Conservation (phyloP, 2,888 invertebrate species). For the Cryptus armator region DNA sequence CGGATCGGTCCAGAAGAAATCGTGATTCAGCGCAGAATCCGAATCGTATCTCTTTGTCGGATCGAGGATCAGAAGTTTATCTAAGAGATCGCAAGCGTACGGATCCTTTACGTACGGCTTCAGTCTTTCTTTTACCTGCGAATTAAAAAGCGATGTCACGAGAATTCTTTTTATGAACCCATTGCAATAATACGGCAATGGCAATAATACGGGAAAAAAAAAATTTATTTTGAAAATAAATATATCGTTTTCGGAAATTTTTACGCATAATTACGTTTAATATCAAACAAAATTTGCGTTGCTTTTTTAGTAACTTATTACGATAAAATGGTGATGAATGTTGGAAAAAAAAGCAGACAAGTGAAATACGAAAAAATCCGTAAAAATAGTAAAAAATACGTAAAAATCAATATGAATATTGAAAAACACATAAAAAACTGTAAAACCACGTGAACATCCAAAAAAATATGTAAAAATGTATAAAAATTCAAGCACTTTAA, state of each 20-base stretch:
- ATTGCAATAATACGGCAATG: not conserved
- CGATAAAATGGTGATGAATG: too few species aligned
- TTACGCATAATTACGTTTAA: too few species aligned
- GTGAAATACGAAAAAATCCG: too few species aligned
- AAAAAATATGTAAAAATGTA: conserved; percentile 9
- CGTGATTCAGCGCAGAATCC: conserved; percentile 97
- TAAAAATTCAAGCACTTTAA: not conserved
- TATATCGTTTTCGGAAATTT: too few species aligned
- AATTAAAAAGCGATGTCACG: conserved; percentile 59
- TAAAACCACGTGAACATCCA: not conserved
- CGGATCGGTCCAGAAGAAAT: conserved; percentile 99
- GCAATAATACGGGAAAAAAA: not conserved
- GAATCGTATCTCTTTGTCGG: conserved; percentile 95
- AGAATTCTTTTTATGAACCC: too few species aligned
- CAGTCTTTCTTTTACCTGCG: conserved; percentile 91
- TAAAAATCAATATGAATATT: too few species aligned
- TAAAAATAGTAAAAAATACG: too few species aligned
- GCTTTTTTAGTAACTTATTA: too few species aligned
- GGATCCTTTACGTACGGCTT: conserved; percentile 96
- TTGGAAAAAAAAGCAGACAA: too few species aligned
- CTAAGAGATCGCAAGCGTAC: conserved; percentile 96
- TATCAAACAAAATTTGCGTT: too few species aligned
- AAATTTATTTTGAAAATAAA: too few species aligned
- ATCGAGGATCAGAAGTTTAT: conserved; percentile 96
- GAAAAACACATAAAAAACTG: too few species aligned